Conservation (phyloP, 2,797 vertebrate genomes). For the Cossypha niveicapilla region DNA sequence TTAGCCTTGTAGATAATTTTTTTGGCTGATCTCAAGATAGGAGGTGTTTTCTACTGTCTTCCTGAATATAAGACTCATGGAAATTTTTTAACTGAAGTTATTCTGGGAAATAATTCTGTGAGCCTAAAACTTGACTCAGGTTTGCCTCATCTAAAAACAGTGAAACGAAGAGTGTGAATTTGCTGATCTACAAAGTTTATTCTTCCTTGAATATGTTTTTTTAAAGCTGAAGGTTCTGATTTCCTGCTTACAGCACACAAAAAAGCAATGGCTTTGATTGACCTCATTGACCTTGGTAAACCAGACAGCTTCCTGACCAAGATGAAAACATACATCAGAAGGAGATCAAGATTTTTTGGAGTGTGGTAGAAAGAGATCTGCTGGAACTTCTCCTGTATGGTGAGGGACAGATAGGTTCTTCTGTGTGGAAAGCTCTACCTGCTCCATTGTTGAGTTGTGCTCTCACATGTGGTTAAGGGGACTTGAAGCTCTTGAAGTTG, state of each 20-base stretch:
- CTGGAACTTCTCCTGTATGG: neutral
- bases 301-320: neutral
- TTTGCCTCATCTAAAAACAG: neutral
- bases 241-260: neutral
- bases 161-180: neutral
- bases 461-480: neutral
- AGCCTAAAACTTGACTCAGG: neutral
- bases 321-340: neutral
- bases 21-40: neutral
- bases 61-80: fast-evolving
- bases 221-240: neutral
- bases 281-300: neutral
- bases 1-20: neutral
- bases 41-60: neutral
- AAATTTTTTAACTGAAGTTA: neutral
- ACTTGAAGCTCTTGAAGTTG: neutral
- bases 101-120: neutral
- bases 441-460: fast-evolving
- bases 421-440: neutral
- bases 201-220: neutral
- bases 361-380: neutral
- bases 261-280: neutral
- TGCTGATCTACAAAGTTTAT: neutral
- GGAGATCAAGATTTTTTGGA: neutral
- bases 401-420: neutral